phyloP scores from a whole-genome alignment of 2,113 vertebrate genomes.

The Bungarus multicinctus region DNA sequence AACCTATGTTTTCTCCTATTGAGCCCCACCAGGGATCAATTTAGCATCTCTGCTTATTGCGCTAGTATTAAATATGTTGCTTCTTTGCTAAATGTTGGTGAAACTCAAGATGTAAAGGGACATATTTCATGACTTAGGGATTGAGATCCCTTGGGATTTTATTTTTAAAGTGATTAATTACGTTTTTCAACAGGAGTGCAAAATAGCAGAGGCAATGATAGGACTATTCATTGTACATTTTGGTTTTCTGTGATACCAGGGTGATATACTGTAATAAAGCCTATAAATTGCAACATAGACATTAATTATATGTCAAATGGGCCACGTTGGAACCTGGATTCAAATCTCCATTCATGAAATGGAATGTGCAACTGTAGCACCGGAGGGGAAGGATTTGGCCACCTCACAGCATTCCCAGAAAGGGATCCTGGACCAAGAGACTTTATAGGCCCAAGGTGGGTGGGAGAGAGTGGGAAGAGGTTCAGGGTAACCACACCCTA shows the following conservation, averaged over 20 bases:
- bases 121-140: not conserved
- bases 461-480: not conserved
- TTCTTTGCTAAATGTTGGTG: not conserved
- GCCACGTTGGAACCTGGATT: not conserved
- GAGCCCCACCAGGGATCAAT: constrained; percentile 12
- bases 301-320: not conserved
- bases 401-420: not conserved
- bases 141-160: not conserved
- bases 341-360: not conserved
- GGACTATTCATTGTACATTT: not conserved
- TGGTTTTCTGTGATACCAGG: not conserved
- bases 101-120: not conserved
- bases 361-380: not conserved
- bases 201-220: not conserved
- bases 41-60: not conserved
- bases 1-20: not conserved
- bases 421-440: not conserved
- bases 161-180: not conserved
- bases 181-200: not conserved
- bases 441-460: not conserved
- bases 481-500: not conserved
- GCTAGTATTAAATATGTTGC: not conserved
- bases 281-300: not conserved
- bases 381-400: not conserved
- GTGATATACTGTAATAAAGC: not conserved